These are phyloP conservation scores for Drosophila sucinea DNA, from an alignment of 1,140 invertebrate genomes.

Conservation along the genomic window DNA sequence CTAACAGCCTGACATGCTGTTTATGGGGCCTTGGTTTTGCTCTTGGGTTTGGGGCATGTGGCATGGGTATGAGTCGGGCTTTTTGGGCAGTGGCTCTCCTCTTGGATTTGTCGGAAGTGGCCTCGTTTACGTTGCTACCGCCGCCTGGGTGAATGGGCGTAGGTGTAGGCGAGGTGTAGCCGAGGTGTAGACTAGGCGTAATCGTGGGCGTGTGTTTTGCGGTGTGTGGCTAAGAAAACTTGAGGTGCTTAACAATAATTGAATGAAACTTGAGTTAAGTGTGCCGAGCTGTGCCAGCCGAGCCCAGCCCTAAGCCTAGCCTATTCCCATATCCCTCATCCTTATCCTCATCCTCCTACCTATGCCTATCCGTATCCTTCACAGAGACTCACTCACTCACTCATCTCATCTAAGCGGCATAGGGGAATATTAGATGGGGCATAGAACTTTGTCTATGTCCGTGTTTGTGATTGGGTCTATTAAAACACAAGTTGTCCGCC, in stretches of 20 bases:
- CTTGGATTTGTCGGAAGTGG: conserved; percentile 51
- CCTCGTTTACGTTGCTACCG: conserved; percentile 49
- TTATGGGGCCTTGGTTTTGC: conserved; percentile 37
- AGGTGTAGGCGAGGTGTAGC: conserved; percentile 18
- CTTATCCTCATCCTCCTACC: neutral
- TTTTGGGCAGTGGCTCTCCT: conserved; percentile 6
- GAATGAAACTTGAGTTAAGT: conserved; percentile 79
- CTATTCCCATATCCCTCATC: neutral
- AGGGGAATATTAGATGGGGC: conserved; percentile 2
- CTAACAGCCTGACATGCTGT: conserved; percentile 36
- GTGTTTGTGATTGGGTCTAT: conserved; percentile 71
- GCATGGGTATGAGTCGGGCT: conserved; percentile 19
- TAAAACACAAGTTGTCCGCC: conserved; percentile 73
- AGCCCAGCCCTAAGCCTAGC: neutral
- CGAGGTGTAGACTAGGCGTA: conserved; percentile 13
- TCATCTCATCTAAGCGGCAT: neutral
- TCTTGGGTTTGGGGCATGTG: conserved; percentile 7
- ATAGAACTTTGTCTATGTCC: neutral
- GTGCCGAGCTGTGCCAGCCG: conserved; percentile 30
- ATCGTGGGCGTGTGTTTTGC: conserved; percentile 49
- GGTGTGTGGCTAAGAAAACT: conserved; percentile 77
- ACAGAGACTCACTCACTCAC: neutral
- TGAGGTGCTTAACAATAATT: conserved; percentile 81
- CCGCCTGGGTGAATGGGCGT: neutral
- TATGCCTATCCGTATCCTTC: no score